Conservation (phyloP, 2,113 vertebrate species). For the Lagopus muta region DNA sequence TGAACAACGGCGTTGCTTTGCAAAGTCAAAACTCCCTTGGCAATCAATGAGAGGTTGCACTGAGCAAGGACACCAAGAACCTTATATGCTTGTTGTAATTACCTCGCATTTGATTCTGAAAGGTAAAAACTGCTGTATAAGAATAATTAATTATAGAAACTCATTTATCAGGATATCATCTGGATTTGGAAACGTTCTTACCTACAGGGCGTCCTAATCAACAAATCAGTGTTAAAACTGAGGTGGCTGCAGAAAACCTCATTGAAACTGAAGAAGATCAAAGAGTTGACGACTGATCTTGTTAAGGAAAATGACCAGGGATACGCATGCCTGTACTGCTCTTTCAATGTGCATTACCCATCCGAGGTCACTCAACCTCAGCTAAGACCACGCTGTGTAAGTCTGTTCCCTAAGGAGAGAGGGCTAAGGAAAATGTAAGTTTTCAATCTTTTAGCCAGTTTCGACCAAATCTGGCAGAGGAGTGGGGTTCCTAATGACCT, state of each 20-base stretch:
- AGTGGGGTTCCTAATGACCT: neutral
- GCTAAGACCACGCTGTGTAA: neutral
- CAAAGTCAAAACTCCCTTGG: neutral
- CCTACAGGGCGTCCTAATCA: neutral
- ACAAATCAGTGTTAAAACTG: neutral
- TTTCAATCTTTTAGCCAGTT: neutral
- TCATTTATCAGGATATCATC: neutral
- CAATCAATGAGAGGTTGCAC: neutral
- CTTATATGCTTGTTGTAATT: neutral
- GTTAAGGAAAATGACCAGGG: neutral
- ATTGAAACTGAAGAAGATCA: neutral
- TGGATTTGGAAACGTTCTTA: neutral
- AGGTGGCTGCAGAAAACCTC: neutral
- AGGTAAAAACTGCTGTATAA: neutral
- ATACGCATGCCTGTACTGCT: neutral
- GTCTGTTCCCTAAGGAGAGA: conserved; percentile 19
- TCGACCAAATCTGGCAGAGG: neutral
- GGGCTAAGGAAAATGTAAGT: neutral
- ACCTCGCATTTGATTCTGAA: neutral
- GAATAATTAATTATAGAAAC: neutral
- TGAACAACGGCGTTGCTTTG: neutral
- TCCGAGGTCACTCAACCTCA: neutral
- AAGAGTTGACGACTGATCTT: neutral
- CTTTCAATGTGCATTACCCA: neutral
- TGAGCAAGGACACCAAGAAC: neutral